Base-by-base conservation (phyloP, 1,140 invertebrate genomes). In the Microvelia longipes region DNA sequence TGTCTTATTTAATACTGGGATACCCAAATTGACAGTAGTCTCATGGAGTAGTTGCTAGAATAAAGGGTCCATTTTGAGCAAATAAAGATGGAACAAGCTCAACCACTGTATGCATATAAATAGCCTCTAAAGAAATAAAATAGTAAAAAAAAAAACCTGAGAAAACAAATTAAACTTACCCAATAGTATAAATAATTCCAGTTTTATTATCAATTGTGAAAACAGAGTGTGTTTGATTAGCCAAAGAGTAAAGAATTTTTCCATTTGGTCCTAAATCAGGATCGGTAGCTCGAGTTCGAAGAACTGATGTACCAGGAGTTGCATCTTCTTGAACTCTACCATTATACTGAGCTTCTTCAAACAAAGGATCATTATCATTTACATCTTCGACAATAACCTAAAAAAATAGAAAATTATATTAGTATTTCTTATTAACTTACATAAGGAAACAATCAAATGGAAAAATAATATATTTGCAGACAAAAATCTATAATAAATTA, bases 141-240 rank as follows among this genome's bases (percentile, higher is more conserved):
- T n/a, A n/a, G n/a, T n/a, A n/a, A n/a, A n/a, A n/a, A n/a, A n/a
- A n/a, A n/a, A n/a, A n/a, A n/a, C n/a, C n/a, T n/a, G n/a, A n/a
- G n/a, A n/a, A n/a, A n/a, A n/a, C n/a, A 50, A 50, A 50, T 50
- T 5, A 19, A 5, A 50, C 89, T 88, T 84, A 94, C 91, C 91
- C 91, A 25, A 90, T 89, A 0, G 93, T 96, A 24, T 87, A 92
- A 74, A 98, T 91, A 67, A 93, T 84, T 73, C 96, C 96, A 62
- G 90, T 94, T 71, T 88, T 86, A 76, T 93, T 92, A 80, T 98
- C 92, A 75, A 98, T 94, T 73, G 88, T 86, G 81, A 98, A 98
- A 71, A 94, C 82, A 82, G 91, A 92, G 72, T 90, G 88, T 68
- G 88, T 93, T 79, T 94, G 93, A 76, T 95, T 94, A 29, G 88